Evolutionary conservation across 2,797 vertebrate species (phyloP).

Genomic region (Myotis findleyi): DNA sequence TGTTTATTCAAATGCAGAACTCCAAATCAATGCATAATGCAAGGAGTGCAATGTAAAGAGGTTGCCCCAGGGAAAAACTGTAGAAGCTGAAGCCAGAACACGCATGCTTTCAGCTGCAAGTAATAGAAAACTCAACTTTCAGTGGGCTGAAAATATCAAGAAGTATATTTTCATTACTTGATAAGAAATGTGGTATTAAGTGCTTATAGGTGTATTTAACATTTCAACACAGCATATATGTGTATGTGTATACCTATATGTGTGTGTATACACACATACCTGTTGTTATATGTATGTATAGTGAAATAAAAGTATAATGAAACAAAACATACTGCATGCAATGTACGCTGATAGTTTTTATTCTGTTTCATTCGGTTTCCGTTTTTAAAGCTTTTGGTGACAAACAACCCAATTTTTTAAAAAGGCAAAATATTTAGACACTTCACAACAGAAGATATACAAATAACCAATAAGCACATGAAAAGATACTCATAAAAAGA

Average conservation of each 20-base stretch:
- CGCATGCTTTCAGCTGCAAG: background rate
- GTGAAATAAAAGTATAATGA: background rate
- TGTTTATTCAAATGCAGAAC: constrained; percentile 44
- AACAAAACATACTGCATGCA: background rate
- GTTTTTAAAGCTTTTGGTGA: constrained; percentile 22
- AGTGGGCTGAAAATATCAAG: background rate
- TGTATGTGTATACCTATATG: background rate
- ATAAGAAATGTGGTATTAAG: background rate
- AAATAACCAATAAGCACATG: background rate
- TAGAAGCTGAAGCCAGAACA: background rate
- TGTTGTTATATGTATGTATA: background rate
- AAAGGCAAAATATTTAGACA: background rate
- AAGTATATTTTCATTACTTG: background rate
- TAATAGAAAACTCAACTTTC: constrained; percentile 10
- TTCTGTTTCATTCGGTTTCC: background rate
- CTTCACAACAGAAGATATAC: background rate
- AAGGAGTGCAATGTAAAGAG: background rate
- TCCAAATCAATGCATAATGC: background rate
- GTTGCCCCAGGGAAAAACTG: background rate
- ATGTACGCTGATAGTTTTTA: background rate
- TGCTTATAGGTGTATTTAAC: constrained; percentile 1
- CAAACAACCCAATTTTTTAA: background rate
- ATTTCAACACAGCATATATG: background rate
- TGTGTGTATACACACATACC: background rate
- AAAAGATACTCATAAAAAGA: background rate